Evolutionary conservation across 2,797 vertebrate species (phyloP), one percentile per base, ranked within the genome.

Genomic region (Rousettus madagascariensis): DNA sequence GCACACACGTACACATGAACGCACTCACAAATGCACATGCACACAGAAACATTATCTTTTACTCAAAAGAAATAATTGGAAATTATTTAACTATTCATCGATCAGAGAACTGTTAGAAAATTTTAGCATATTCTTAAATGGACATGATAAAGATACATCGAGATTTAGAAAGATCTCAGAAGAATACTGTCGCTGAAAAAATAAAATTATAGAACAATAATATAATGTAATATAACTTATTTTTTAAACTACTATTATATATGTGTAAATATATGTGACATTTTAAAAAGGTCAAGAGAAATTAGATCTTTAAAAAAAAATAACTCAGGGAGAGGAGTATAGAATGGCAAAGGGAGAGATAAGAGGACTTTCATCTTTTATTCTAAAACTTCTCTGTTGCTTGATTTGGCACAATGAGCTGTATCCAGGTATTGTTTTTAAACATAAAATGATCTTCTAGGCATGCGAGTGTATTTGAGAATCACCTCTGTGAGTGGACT

Each of bases 231-330:
- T 72, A 38, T 65, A 75, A 6, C 33, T 79, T 65, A 86, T 65
- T 90, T 72, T 63, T 90, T 41, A 79, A 95, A 75, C 75, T 69
- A 84, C 79, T 59, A 72, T 86, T 92, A 91, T 17, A 33, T 68
- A 63, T 93, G 66, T 15, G 53, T 84, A 49, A 49, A 90, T 66
- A 38, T 61, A 80, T 83, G 75, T 94, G 46, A 59, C 65, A 59
- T 95, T 91, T 30, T 3, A n/a, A 87, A 96, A 95, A 96, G 61
- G 63, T 93, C 89, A 82, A 63, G 22, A 95, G 77, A 90, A 86
- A 96, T 71, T 75, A 94, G 49, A 46, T 79, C 51, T 63, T 78
- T 69, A n/a, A 46, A 69, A 68, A 36, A 71, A 36, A 46, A 51
- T 46, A 38, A 26, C n/a, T 33, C 15, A 49, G 17, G 20, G 68